These are phyloP conservation scores for Eristalis intricaria DNA, from an alignment of 2,888 invertebrate genomes.

Conservation along the genomic window DNA sequence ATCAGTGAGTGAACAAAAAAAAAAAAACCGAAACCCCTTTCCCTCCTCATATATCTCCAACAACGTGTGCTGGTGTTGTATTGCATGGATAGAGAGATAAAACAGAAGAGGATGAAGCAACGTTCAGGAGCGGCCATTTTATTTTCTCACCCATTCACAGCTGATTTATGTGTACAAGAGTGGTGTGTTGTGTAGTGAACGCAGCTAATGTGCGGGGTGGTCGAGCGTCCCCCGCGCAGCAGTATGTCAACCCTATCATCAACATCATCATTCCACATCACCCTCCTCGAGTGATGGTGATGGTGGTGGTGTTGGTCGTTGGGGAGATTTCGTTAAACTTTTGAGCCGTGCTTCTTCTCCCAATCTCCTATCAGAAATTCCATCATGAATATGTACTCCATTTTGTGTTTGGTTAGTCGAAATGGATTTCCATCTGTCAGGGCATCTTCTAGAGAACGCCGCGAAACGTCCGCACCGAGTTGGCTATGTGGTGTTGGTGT, in stretches of 20 bases:
- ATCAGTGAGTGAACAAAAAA: conserved; percentile 3
- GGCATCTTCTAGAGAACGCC: conserved; percentile 14
- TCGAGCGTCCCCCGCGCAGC: conserved; percentile 30
- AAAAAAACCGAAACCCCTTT: neutral
- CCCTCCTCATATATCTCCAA: neutral
- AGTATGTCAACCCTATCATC: neutral
- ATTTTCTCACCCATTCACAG: conserved; percentile 64
- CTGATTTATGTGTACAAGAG: conserved; percentile 67
- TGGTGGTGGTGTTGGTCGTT: conserved; percentile 17
- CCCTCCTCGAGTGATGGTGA: neutral
- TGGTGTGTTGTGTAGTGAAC: conserved; percentile 10
- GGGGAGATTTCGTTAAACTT: conserved; percentile 6
- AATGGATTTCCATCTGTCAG: conserved; percentile 34
- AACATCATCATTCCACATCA: neutral
- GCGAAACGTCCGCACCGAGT: neutral
- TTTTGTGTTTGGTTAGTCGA: conserved; percentile 40
- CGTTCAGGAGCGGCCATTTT: conserved; percentile 65
- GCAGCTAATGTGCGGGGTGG: conserved; percentile 37
- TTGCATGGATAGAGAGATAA: conserved; percentile 24
- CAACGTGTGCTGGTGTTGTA: conserved; percentile 5
- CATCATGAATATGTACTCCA: conserved; percentile 42
- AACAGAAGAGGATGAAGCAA: conserved; percentile 40
- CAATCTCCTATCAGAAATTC: conserved; percentile 21
- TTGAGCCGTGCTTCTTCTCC: conserved; percentile 3
- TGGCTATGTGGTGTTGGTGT: neutral